Percentiles rank a stretch among this genome's conserved stretches.
Evolutionary conservation across 2,797 vertebrate species (phyloP).

Genomic region (Aldrovandia affinis): DNA sequence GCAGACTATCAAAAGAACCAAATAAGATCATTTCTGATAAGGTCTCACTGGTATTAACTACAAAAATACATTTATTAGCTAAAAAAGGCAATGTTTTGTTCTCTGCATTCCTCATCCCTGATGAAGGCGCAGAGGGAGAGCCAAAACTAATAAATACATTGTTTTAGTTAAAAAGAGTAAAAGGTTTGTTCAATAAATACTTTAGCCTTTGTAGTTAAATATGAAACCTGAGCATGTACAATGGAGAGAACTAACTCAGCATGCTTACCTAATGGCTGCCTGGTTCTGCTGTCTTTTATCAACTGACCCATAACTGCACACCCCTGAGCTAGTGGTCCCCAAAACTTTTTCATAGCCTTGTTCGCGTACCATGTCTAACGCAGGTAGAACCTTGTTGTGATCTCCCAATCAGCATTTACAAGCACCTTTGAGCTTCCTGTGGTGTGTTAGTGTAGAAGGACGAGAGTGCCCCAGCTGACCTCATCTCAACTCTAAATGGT

Average conservation of each 20-base stretch:
- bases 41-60: not conserved
- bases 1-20: not conserved
- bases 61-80: not conserved
- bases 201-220: too few relatives aligned
- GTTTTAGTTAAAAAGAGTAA: not conserved
- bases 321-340: not conserved
- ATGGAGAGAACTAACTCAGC: too few relatives aligned
- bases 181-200: not conserved
- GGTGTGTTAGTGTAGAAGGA: not conserved
- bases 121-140: not conserved
- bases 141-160: not conserved
- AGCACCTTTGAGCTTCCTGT: slow-evolving; percentile 31
- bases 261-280: not conserved
- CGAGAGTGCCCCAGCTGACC: slow-evolving; percentile 19
- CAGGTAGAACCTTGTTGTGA: slow-evolving; percentile 30
- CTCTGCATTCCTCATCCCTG: not conserved
- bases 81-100: not conserved
- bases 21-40: not conserved
- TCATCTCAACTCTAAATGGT: slow-evolving; percentile 1
- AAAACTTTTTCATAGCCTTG: slow-evolving; percentile 11
- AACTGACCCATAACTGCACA: not conserved
- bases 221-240: too few relatives aligned
- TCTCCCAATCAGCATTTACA: slow-evolving; percentile 42
- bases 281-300: too few relatives aligned
- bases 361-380: slow-evolving; percentile 5